phyloP scores from a whole-genome alignment of 2,888 invertebrate species.

The Napeogenes sylphis region DNA sequence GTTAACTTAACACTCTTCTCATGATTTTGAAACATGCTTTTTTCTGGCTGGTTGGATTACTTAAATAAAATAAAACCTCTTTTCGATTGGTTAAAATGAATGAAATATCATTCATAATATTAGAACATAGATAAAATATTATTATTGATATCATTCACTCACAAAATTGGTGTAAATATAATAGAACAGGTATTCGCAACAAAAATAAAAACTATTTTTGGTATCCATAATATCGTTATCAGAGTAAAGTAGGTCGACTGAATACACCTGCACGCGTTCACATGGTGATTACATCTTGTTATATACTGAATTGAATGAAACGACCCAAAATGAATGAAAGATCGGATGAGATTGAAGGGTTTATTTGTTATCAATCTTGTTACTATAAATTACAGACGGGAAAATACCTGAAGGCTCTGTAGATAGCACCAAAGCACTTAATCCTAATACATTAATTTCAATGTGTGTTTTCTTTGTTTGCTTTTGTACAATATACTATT shows the following conservation, averaged over 20 bases:
- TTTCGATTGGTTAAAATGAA: too few species aligned
- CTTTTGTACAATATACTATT: too few species aligned
- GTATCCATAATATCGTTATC: slow-evolving; percentile 29
- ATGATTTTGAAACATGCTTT: too few species aligned
- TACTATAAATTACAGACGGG: background rate
- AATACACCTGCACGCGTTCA: slow-evolving; percentile 17
- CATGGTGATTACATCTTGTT: slow-evolving; percentile 24
- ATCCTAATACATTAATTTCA: background rate
- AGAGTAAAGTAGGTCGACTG: slow-evolving; percentile 28
- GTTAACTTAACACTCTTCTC: too few species aligned
- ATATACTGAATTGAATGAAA: slow-evolving; percentile 5
- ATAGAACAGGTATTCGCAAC: background rate
- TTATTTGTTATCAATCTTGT: background rate
- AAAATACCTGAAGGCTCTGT: too few species aligned
- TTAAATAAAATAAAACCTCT: too few species aligned
- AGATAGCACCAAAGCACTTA: background rate
- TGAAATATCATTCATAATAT: too few species aligned
- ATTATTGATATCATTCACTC: background rate
- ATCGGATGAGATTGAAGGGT: slow-evolving; percentile 1
- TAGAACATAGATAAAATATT: too few species aligned
- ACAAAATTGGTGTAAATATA: background rate
- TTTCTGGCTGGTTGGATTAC: too few species aligned
- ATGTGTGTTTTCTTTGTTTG: background rate
- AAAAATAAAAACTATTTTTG: slow-evolving; percentile 7
- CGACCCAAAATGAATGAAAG: slow-evolving; percentile 5